Base-by-base conservation (phyloP, 2,797 vertebrate species). In the Acrossocheilus fasciatus region DNA sequence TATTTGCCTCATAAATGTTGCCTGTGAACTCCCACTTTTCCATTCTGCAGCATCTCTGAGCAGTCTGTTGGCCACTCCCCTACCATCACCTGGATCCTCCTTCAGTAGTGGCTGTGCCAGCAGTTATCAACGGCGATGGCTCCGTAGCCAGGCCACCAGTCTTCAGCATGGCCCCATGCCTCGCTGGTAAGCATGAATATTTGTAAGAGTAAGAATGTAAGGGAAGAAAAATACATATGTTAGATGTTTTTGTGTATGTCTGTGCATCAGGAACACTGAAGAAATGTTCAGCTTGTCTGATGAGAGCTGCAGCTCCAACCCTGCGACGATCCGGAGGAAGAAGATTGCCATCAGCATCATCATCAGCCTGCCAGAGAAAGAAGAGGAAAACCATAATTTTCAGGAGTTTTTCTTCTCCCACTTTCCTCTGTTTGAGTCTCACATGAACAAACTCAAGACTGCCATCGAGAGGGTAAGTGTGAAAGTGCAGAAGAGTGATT, bases 231-330 rank as follows among this genome's bases (percentile, higher is more conserved):
- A n/a, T 17, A 36, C 12, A 72, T 4, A 52, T 6, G 11, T 30
- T 30, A 8, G 5, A 23, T 45, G n/a, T 14, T 41, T 82, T 23
- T 75, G 62, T 81, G 59, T 34, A 11, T 39, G 9, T 73, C 18
- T 80, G 20, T 43, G 54, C 76, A 89, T 15, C 92, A 97, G 97
- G 94, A 94, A 95, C 57, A 94, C 93, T 5, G 97, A 97, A 86
- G 97, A 97, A 90, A 96, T 95, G 23, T 97, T 97, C 89, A 97
- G 94, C 92, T 94, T 97, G 93, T 96, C 96, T 52, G 96, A 97
- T 79, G 97, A 97, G 91, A 96, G 91, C 87, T 97, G 95, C 83
- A 94, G 93, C 75, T 96, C 96, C 1, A 97, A 96, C 87, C 96
- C 96, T 10, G 93, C 95, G 8, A 92, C 96, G n/a, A 92, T 96